Base-by-base conservation (phyloP, 2,888 invertebrate genomes). In the Ophraella communa region DNA sequence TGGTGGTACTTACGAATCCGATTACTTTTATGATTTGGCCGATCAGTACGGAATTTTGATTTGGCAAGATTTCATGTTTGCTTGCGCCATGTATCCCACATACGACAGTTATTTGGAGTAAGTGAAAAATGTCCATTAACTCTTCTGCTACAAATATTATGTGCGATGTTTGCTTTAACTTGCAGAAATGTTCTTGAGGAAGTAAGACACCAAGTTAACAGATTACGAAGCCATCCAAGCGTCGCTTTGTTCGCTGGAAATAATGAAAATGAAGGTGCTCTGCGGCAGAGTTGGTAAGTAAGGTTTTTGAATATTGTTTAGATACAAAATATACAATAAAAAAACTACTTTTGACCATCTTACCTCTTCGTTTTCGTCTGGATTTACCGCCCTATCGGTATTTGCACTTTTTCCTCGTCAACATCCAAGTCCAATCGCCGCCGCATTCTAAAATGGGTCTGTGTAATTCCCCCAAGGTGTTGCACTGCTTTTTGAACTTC, bases 31-130 rank as follows among this genome's bases (percentile, higher is more conserved):
- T 80, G 85, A 90, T 68, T 80, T 90, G 33, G 94, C 96, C 60
- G 97, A 98, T 79, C 87, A 91, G 77, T 84, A 92, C 54, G 98
- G 98, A 1, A 91, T 98, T 51, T 85, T 98, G 75, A 89, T 99
- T 60, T 99, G 98, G 98, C 98, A 99, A 81, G 98, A 99, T 81
- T 90, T 98, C 78, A 94, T 97, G 90, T 99, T 97, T 80, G 98
- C 97, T 0, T 97, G 96, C 78, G 88, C 93, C 18, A 92, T 98
- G 91, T 99, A 99, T 82, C 98, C 98, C 0, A 86, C 88, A 0
- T 87, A 88, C 62, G 75, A 83, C 0, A 84, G 86, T 1, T 98
- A 94, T 82, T 83, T 98, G 21, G 76, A 84, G 82, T 89, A 83
- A 78, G 82, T 14, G 74, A 18, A n/a, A 5, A 39, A 53, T 21